Base-by-base conservation (phyloP, 2,113 vertebrate genomes). In the Tiliqua scincoides region DNA sequence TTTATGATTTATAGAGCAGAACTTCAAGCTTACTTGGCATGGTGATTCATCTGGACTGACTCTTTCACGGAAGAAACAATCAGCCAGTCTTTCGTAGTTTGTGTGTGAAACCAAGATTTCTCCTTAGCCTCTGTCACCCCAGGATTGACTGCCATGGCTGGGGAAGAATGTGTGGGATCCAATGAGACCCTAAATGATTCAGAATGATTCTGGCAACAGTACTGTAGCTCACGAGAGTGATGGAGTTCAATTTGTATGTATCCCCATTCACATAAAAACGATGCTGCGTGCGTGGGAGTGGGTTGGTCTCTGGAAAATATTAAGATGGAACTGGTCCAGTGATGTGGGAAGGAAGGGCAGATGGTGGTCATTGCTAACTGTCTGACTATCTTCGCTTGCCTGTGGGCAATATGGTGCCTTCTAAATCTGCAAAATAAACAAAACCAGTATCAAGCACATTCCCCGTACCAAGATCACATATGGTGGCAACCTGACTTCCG, bases 401-500 rank as follows among this genome's bases (percentile, higher is more conserved):
- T 2, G 2, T 0, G 67, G 84, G 79, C 78, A 81, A 57, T 74
- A 74, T 81, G 78, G 25, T 73, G 40, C 40, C n/a, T 71, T 65
- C 32, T 30, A 68, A 85, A 78, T 57, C 52, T 68, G 11, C 68
- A 63, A 86, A 80, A 73, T 65, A 73, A 86, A 73, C 77, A 72
- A 43, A 71, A 79, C n/a, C 27, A 21, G 27, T 63, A 86, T 65
- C 40, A 12, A 20, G 2, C 43, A 17, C 57, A 72, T 79, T 72
- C 76, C 84, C n/a, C 86, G 79, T 76, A 52, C 73, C 76, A 37
- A 0, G 6, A 63, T 70, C 84, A 70, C 12, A 57, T 79, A 87
- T 89, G 86, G 73, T 72, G 62, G 25, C 73, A 82, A 35, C 63
- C 73, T 89, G 65, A 83, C 27, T 84, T 40, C 92, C 76, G 48